Evolutionary conservation across 2,888 invertebrate genomes (phyloP).

Genomic region (Idaea biselata): DNA sequence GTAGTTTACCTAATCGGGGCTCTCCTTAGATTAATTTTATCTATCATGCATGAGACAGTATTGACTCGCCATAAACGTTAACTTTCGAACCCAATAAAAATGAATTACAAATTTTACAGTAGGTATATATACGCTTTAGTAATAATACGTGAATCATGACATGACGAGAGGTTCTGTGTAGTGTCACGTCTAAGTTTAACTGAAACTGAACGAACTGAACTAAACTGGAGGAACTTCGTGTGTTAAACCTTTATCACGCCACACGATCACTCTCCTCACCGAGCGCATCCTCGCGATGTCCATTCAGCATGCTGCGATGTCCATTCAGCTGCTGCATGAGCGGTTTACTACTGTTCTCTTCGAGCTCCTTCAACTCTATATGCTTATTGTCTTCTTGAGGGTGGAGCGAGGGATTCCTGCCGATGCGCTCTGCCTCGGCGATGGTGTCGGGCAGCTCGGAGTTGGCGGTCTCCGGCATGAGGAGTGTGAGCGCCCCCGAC

Average conservation of each 20-base stretch:
- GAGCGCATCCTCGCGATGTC: not conserved
- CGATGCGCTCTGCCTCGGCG: conserved; percentile 68
- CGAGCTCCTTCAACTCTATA: conserved; percentile 15
- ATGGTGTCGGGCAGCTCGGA: conserved; percentile 74
- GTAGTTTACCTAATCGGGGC: no score
- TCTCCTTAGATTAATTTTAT: no score
- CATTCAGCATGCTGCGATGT: not conserved
- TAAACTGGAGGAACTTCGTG: no score
- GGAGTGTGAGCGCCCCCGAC: conserved; percentile 63
- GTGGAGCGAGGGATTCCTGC: conserved; percentile 30
- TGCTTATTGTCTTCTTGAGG: not conserved
- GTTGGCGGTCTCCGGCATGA: conserved; percentile 76
- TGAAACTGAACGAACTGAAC: no score
- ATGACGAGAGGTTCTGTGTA: no score
- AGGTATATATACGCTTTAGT: no score
- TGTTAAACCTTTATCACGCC: not conserved
- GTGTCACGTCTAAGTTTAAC: no score
- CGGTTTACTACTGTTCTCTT: conserved; percentile 9
- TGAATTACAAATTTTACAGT: no score
- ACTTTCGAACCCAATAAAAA: no score
- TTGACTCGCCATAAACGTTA: no score
- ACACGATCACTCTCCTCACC: not conserved
- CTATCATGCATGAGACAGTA: no score
- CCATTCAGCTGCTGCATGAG: conserved; percentile 3
- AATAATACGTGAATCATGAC: no score